Evolutionary conservation across 2,113 vertebrate species (phyloP), one percentile per base, ranked within the genome.

Genomic region (Scomber japonicus): DNA sequence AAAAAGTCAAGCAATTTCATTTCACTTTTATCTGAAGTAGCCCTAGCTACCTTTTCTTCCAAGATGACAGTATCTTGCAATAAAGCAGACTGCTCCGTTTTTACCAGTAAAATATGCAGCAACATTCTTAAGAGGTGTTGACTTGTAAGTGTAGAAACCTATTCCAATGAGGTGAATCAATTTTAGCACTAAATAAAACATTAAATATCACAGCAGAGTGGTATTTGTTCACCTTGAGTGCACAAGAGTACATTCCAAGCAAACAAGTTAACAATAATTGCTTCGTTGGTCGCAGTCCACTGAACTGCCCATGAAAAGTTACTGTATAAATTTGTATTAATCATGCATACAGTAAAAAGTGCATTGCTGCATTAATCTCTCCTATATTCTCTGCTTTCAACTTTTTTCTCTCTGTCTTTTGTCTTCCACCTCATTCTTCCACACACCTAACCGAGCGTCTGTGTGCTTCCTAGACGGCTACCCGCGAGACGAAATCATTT

Each of bases 401-500:
- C 80, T 40, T 51, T 51, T 70, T 61, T 54, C 51, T 14, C 54
- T 50, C 31, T 59, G 51, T 57, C 3, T 21, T 17, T 30, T 1
- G 24, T 16, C 16, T 21, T 2, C 30, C 53, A 27, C 24, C 3
- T 24, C 11, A 7, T 48, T 16, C 35, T 49, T 24, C 12, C 53
- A 4, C 61, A n/a, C 48, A 9, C 40, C 19, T n/a, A 40, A 59
- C 60, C 30, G 8, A 19, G 21, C 17, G 30, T 90, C 19, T 86
- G 53, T 93, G 5, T 88, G 48, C 67, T 91, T 95, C 95, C 71
- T 81, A 99, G 98, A 99, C 84, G 98, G 98, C 78, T 99, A 99
- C 84, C 97, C 98, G 0, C 96, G 96, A 86, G 97, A 99, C 69
- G 98, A 99, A 95, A 98, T 99, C 86, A 78, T 99, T 78, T 99